These are phyloP conservation scores for Erpetoichthys calabaricus DNA, from an alignment of 2,797 vertebrate species.

Conservation along the genomic window DNA sequence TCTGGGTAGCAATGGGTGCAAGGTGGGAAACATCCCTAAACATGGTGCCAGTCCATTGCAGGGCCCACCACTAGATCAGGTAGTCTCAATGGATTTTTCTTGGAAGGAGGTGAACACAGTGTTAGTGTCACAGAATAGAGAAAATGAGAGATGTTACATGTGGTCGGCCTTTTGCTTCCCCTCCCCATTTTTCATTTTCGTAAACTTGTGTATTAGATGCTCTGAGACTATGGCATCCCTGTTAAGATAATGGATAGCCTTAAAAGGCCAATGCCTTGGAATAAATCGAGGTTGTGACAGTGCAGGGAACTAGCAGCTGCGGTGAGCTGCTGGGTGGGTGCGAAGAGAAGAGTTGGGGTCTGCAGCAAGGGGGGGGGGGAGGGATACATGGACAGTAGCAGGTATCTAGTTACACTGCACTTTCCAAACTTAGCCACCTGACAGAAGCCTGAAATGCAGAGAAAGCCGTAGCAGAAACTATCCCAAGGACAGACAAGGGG, in stretches of 20 bases:
- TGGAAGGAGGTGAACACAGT: too few species aligned
- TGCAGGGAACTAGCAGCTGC: slow-evolving; percentile 75
- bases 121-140: too few species aligned
- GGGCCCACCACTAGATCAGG: too few species aligned
- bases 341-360: slow-evolving; percentile 21
- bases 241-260: slow-evolving; percentile 67
- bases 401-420: slow-evolving; percentile 74
- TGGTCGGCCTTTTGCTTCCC: too few species aligned
- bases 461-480: slow-evolving; percentile 51
- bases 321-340: slow-evolving; percentile 34
- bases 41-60: too few species aligned
- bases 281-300: slow-evolving; percentile 65
- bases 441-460: slow-evolving; percentile 53
- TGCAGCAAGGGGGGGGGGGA: slow-evolving; percentile 22
- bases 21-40: too few species aligned
- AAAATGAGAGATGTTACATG: too few species aligned
- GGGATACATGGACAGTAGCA: slow-evolving; percentile 31
- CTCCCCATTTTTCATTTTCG: too few species aligned
- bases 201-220: too few species aligned
- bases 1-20: too few species aligned
- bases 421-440: slow-evolving; percentile 92
- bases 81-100: too few species aligned
- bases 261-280: slow-evolving; percentile 71
- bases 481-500: slow-evolving; percentile 94
- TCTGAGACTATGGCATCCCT: slow-evolving; percentile 10